Base-by-base conservation (phyloP, 2,113 vertebrate genomes). In the Holacanthus passer region DNA sequence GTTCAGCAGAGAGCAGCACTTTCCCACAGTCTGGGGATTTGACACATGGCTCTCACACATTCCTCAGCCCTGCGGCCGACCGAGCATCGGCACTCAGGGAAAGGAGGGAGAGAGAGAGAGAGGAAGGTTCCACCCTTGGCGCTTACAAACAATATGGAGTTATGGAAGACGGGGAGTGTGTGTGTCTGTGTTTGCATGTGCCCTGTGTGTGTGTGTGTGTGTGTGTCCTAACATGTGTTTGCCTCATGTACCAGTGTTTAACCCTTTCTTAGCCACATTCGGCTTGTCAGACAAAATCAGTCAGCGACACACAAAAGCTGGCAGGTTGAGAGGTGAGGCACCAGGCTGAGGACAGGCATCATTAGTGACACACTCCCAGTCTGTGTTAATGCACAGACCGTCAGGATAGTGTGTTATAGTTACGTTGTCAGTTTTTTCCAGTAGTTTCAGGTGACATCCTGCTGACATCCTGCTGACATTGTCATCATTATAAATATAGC, bases 21-120 rank as follows among this genome's bases (percentile, higher is more conserved):
- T 99, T 98, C 98, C 97, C 97, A 98, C 98, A 97, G 97, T 97
- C 97, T 96, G 96, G 96, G 97, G 96, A 96, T 96, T 96, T 96
- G 97, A 98, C 98, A 97, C 97, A 98, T 96, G 97, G 97, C 96
- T 97, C 96, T 96, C 96, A 95, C 97, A 97, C 98, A 97, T 97
- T 97, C 98, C 97, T 95, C 96, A 94, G 96, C 95, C 93, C 96
- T 93, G 92, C 95, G 94, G 94, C 96, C 95, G 94, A 94, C 92
- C 91, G 90, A 94, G 95, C 93, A 86, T 85, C 88, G 35, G 88
- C 91, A 77, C 91, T 84, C 81, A 85, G 73, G 73, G 85, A 92
- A 56, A 88, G 81, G 63, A 72, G 77, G 43, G 52, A 45, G 83
- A 52, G 24, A 63, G 69, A 58, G 81, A 69, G 39, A 65, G 66